Base-by-base conservation (phyloP, 2,888 invertebrate genomes). In the Plusia festucae region DNA sequence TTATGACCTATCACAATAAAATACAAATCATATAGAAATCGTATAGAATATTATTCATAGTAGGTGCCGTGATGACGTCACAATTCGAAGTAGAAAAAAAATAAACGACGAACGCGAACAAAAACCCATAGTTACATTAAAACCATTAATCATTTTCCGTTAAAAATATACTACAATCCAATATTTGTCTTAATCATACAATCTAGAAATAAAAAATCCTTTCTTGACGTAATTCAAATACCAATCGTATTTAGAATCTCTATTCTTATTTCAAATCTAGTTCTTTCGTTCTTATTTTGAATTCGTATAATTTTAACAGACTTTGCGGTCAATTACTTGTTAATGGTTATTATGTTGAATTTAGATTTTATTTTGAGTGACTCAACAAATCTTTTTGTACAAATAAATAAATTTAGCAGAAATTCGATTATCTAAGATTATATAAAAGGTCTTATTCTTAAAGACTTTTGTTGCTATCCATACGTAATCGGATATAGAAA, bases 131-230 rank as follows among this genome's bases (percentile, higher is more conserved):
- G 20, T 20, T 32, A 49, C 46, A 20, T 9, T 20, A 8, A 34
- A 59, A 61, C 73, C 76, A 78, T 78, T 78, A 78, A 78, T 78
- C 79, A 78, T 79, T 69, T 70, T 71, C 11, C 54, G 53, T 76
- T 68, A 73, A 73, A 68, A 67, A 70, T 18, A 30, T 63, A 60
- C 52, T 63, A 68, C 68, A 62, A 67, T 69, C 55, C 64, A 57
- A 69, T 70, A 73, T 76, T 78, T 70, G 60, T 78, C 65, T 73
- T 69, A 55, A 51, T 53, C 11, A 60, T 66, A 78, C 64, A 52
- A 60, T 60, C 40, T 60, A 52, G 16, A 18, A 44, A 27, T 53
- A 65, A 63, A 77, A 76, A 70, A 67, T 53, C 0, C n/a, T 20
- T 44, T 59, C 53, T 55, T 73, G 53, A 65, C 27, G 32, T 53